Percentiles rank a stretch among this genome's conserved stretches.
These are phyloP conservation scores for Danio tinwini DNA, from an alignment of 2,797 vertebrate genomes.

Conservation along the genomic window DNA sequence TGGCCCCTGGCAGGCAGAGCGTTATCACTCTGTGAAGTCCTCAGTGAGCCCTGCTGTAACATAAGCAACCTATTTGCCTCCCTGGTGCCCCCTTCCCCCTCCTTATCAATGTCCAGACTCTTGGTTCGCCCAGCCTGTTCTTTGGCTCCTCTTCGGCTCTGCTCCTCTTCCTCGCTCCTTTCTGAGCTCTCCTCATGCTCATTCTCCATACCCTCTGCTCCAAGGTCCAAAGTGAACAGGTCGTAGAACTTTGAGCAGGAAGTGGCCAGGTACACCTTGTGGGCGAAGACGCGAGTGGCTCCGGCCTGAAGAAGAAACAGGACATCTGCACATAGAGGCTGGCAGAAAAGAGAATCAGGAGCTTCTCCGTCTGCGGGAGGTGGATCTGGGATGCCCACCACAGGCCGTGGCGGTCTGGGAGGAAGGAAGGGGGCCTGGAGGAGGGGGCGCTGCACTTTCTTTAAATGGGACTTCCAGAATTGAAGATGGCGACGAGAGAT, in stretches of 20 bases:
- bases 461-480: conserved; percentile 93
- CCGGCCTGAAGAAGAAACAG: conserved; percentile 84
- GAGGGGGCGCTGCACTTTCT: conserved; percentile 87
- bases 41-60: conserved; percentile 74
- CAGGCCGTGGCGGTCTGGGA: conserved; percentile 85
- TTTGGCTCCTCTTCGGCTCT: conserved; percentile 78
- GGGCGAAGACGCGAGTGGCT: conserved; percentile 83
- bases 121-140: conserved; percentile 83
- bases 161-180: conserved; percentile 76
- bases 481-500: conserved; percentile 91
- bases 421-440: conserved; percentile 90
- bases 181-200: conserved; percentile 67
- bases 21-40: conserved; percentile 84
- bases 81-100: conserved; percentile 67
- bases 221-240: conserved; percentile 83
- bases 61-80: conserved; percentile 69
- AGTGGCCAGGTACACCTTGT: conserved; percentile 89
- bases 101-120: conserved; percentile 83
- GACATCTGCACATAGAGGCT: conserved; percentile 86
- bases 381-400: conserved; percentile 85
- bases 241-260: conserved; percentile 93
- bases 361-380: conserved; percentile 75
- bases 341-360: conserved; percentile 82
- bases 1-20: conserved; percentile 72
- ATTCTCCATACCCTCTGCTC: conserved; percentile 52